These are phyloP conservation scores for Axea sp. DNA, from an alignment of 2,888 invertebrate species.

Conservation along the genomic window DNA sequence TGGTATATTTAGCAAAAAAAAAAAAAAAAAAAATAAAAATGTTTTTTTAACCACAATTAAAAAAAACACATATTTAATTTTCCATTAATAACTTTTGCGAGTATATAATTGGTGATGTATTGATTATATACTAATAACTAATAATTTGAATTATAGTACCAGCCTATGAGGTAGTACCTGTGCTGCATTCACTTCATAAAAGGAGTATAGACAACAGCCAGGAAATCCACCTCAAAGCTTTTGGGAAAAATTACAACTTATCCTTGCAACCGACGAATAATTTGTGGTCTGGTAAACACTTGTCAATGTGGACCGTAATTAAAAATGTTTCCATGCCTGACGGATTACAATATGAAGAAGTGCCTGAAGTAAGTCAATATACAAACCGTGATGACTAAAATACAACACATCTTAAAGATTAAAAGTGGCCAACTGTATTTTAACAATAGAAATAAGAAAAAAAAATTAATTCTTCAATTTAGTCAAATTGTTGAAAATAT, in stretches of 20 bases:
- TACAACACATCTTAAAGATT: no score
- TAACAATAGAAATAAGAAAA: no score
- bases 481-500: no score
- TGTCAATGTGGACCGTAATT: conserved; percentile 91
- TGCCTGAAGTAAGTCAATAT: conserved; percentile 84
- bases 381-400: conserved; percentile 10
- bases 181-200: conserved; percentile 82
- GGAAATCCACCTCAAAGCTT: conserved; percentile 88
- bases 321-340: conserved; percentile 85
- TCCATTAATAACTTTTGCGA: no score
- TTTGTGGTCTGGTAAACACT: conserved; percentile 87
- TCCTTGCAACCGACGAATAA: conserved; percentile 88
- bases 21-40: no score
- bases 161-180: conserved; percentile 89
- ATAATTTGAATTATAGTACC: conserved; percentile 82
- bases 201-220: conserved; percentile 75
- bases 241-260: conserved; percentile 88
- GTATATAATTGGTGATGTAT: no score
- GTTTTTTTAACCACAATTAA: no score
- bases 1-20: no score
- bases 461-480: no score
- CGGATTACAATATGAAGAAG: conserved; percentile 83
- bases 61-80: no score
- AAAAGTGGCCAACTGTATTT: no score
- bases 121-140: no score